Evolutionary conservation across 1,140 invertebrate species (phyloP).

Genomic region (Neodiprion lecontei): DNA sequence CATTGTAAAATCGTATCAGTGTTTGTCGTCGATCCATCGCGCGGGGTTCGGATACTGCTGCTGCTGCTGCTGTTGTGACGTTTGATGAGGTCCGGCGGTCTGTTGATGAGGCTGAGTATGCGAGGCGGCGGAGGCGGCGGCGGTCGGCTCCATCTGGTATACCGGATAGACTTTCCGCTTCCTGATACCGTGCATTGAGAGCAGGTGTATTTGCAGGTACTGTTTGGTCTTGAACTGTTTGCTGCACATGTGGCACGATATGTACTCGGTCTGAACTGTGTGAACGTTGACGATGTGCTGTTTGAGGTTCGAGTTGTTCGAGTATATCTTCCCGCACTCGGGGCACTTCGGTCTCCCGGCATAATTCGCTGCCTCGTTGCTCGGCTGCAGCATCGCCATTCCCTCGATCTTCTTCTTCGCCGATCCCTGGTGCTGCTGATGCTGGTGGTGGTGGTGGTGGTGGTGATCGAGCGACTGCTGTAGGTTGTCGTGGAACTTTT

Average conservation of each 20-base stretch:
- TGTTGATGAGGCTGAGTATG: conserved; percentile 34
- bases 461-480: conserved; percentile 26
- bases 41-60: conserved; percentile 37
- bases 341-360: conserved; percentile 69
- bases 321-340: conserved; percentile 73
- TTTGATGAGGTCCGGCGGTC: conserved; percentile 1
- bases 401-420: conserved; percentile 54
- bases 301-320: conserved; percentile 72
- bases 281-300: conserved; percentile 79
- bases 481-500: conserved; percentile 51
- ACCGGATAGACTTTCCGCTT: conserved; percentile 65
- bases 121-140: conserved; percentile 8
- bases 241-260: conserved; percentile 69
- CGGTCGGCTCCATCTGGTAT: conserved; percentile 50
- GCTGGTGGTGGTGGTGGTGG: not conserved
- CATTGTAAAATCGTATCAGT: conserved; percentile 34
- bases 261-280: conserved; percentile 70
- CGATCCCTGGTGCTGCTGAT: no score
- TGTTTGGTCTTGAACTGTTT: conserved; percentile 76
- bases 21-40: conserved; percentile 47
- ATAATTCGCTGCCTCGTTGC: conserved; percentile 29
- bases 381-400: conserved; percentile 45
- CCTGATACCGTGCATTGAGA: conserved; percentile 73
- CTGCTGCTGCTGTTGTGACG: conserved; percentile 38
- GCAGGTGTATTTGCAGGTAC: conserved; percentile 74